Evolutionary conservation across 2,888 invertebrate species (phyloP).

Genomic region (Chymomyza amoena): DNA sequence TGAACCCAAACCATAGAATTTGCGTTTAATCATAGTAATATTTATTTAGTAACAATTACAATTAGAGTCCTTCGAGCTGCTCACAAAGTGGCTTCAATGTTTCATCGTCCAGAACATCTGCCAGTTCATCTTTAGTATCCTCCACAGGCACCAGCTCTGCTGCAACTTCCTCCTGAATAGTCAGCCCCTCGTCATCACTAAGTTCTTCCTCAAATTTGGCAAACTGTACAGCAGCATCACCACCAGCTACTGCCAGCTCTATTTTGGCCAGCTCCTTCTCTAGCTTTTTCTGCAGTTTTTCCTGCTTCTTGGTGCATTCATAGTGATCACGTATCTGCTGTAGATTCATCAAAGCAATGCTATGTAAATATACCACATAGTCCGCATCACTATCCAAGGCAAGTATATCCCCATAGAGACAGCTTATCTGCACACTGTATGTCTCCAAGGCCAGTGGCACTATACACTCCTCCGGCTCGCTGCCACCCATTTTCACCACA

Average conservation of each 20-base stretch:
- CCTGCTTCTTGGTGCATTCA: neutral
- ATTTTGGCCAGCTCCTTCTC: too few relatives aligned
- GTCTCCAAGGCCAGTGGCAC: slow-evolving; percentile 28
- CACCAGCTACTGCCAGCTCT: neutral
- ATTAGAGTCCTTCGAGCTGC: too few relatives aligned
- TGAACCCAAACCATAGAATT: too few relatives aligned
- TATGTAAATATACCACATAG: slow-evolving; percentile 32
- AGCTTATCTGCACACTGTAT: slow-evolving; percentile 37
- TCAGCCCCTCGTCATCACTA: neutral
- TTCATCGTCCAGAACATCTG: too few relatives aligned
- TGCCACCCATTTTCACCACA: slow-evolving; percentile 29
- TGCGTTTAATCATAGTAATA: too few relatives aligned
- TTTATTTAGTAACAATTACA: too few relatives aligned
- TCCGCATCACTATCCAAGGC: slow-evolving; percentile 42
- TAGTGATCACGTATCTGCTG: slow-evolving; percentile 25
- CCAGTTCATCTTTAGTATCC: too few relatives aligned
- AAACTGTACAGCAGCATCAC: neutral
- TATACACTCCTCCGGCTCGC: slow-evolving; percentile 35
- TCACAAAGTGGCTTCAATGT: too few relatives aligned
- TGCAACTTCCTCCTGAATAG: too few relatives aligned
- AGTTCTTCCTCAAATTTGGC: neutral
- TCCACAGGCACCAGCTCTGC: too few relatives aligned
- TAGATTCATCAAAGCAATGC: slow-evolving; percentile 32
- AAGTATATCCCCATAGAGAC: slow-evolving; percentile 32
- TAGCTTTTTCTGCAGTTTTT: neutral